phyloP scores from a whole-genome alignment of 2,888 invertebrate species.

The Rhogogaster chlorosoma region DNA sequence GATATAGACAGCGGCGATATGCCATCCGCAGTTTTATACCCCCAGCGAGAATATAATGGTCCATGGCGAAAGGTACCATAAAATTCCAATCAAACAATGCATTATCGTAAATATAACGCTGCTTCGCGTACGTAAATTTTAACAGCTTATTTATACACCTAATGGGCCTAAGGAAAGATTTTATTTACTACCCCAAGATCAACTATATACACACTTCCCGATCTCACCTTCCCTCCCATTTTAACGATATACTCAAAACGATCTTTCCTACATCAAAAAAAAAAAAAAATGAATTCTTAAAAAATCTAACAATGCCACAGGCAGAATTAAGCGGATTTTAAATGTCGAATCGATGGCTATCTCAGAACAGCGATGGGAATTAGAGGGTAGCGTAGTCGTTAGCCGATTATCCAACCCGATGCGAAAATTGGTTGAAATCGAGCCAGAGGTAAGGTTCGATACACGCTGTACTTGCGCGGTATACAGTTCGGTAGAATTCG shows the following conservation, averaged over 20 bases:
- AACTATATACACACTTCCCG: background rate
- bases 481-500: constrained; percentile 16
- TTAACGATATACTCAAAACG: background rate
- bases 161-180: background rate
- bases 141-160: background rate
- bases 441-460: background rate
- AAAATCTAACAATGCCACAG: background rate
- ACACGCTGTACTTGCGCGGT: background rate
- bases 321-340: background rate
- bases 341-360: background rate
- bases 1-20: constrained; percentile 56
- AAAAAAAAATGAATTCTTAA: background rate
- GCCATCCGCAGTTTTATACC: constrained; percentile 58
- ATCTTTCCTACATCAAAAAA: background rate
- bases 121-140: constrained; percentile 49
- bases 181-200: constrained; percentile 31
- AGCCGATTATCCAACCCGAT: constrained; percentile 13
- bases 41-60: constrained; percentile 66
- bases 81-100: constrained; percentile 71
- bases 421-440: constrained; percentile 14
- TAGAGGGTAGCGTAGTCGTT: background rate
- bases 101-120: constrained; percentile 69
- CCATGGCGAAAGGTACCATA: constrained; percentile 65
- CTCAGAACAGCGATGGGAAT: background rate
- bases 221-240: background rate